Conservation (phyloP, 92 coral and sea anemone species). For the Heteractis magnifica region DNA sequence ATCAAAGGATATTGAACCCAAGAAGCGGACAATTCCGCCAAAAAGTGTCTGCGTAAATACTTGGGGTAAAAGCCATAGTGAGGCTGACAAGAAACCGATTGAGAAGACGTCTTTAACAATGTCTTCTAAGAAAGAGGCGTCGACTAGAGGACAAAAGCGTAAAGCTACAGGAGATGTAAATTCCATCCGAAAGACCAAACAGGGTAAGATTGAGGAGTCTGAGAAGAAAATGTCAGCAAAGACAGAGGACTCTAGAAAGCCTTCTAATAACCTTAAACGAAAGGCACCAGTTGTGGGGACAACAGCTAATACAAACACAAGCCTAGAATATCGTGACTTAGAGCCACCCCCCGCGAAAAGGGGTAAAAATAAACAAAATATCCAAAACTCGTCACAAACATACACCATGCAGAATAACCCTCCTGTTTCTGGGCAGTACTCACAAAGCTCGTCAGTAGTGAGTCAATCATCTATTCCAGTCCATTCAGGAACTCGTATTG, state of each 20-base stretch:
- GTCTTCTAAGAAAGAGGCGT: neutral
- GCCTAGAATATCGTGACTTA: neutral
- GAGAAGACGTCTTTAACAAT: neutral
- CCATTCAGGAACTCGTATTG: neutral
- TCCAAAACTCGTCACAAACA: neutral
- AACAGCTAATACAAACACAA: neutral
- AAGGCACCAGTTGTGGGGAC: neutral
- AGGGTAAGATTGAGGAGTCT: neutral
- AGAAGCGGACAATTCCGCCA: neutral
- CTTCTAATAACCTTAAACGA: neutral
- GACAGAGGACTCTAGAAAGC: neutral
- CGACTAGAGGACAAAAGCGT: slow-evolving; percentile 12
- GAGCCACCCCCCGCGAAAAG: neutral
- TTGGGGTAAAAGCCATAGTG: neutral
- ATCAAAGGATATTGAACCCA: neutral
- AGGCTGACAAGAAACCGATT: neutral
- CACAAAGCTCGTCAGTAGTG: neutral
- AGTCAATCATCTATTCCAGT: slow-evolving; percentile 15
- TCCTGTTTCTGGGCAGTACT: neutral
- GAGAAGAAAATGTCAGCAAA: neutral
- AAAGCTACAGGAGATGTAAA: neutral
- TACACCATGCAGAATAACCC: neutral
- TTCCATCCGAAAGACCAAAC: neutral
- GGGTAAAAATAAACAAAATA: neutral
- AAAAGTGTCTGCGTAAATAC: neutral